phyloP scores from a whole-genome alignment of 2,888 invertebrate genomes.

The Patella pellucida region DNA sequence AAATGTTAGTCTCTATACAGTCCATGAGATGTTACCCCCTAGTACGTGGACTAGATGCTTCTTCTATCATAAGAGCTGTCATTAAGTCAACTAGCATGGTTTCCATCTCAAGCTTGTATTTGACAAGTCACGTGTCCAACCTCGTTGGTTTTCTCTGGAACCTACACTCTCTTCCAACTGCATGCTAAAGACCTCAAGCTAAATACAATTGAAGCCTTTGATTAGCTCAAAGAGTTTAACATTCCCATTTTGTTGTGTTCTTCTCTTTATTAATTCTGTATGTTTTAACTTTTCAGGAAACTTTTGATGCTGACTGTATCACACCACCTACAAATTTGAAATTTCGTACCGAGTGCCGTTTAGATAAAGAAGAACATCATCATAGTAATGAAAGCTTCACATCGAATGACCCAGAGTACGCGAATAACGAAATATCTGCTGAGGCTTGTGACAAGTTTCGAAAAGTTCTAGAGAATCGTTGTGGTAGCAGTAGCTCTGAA shows the following conservation, averaged over 20 bases:
- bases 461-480: slow-evolving; percentile 61
- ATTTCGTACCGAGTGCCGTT: slow-evolving; percentile 24
- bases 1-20: no score
- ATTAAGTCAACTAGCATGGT: no score
- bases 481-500: slow-evolving; percentile 34
- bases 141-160: no score
- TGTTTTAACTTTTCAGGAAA: slow-evolving; percentile 53
- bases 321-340: slow-evolving; percentile 28
- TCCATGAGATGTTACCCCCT: no score
- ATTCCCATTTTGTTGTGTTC: neutral
- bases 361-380: slow-evolving; percentile 68
- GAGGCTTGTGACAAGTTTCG: slow-evolving; percentile 64
- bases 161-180: no score
- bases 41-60: no score
- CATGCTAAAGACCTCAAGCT: no score
- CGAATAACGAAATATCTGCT: slow-evolving; percentile 56
- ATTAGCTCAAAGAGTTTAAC: no score
- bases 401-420: slow-evolving; percentile 47
- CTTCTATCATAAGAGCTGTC: no score
- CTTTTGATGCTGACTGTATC: slow-evolving; percentile 60
- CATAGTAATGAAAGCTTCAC: slow-evolving; percentile 65
- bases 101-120: no score
- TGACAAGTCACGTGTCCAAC: no score
- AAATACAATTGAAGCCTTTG: no score
- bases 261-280: slow-evolving; percentile 7